phyloP scores from a whole-genome alignment of 2,797 vertebrate species.

The Dendrocincla tyrannina region DNA sequence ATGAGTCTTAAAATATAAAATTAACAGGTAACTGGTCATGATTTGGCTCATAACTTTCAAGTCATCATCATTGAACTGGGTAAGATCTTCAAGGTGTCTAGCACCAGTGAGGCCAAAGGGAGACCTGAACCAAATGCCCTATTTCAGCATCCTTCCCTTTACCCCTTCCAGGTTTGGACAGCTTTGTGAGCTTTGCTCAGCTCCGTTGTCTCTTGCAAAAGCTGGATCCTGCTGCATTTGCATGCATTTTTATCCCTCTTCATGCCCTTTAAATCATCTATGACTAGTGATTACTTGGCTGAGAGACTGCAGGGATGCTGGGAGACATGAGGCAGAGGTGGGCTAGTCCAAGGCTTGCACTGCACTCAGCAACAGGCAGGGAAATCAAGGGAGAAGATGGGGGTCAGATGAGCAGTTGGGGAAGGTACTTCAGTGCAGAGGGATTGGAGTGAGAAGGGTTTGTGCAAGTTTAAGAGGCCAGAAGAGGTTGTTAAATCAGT shows the following conservation, averaged over 20 bases:
- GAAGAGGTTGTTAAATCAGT: neutral
- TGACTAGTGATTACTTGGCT: neutral
- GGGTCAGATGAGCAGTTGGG: neutral
- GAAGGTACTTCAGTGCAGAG: accelerated
- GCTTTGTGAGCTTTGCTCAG: neutral
- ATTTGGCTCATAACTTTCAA: neutral
- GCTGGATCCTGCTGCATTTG: neutral
- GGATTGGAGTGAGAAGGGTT: neutral
- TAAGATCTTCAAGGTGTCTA: neutral
- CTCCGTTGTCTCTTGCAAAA: neutral
- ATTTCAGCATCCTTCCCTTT: neutral
- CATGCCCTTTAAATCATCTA: neutral
- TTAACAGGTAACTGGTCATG: neutral
- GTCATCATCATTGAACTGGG: neutral
- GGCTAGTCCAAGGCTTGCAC: neutral
- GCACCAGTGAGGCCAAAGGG: neutral
- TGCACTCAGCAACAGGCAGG: neutral
- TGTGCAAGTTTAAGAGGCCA: neutral
- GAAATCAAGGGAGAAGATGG: neutral
- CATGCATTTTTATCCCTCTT: neutral
- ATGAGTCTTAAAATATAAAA: neutral
- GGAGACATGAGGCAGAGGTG: neutral
- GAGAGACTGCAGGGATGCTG: neutral
- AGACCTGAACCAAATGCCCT: neutral
- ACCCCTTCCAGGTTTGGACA: neutral